Base-by-base conservation (phyloP, 2,888 invertebrate species). In the Eledone cirrhosa region DNA sequence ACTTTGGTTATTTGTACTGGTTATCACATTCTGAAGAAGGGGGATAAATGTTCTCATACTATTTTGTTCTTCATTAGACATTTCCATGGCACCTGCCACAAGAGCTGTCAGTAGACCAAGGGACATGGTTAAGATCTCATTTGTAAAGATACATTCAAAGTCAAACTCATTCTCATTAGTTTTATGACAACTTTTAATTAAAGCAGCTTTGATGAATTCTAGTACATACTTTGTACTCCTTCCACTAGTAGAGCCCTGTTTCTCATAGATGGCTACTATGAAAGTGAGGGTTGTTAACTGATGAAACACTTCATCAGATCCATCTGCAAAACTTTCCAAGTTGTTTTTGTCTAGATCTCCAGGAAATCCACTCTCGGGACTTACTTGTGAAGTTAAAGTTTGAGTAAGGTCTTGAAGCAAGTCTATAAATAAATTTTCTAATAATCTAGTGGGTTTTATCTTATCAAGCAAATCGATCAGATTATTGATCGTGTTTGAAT, bases 81-180 rank as follows among this genome's bases (percentile, higher is more conserved):
- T 78, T 88, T 89, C 81, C 13, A 85, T 77, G 11, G 86, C 87
- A 22, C 88, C 88, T 76, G 86, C 85, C 78, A 89, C 81, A 11
- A 89, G 80, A 41, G 89, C 87, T 11, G 89, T 88, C 63, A 90
- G 81, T 33, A 90, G 82, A 14, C 89, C 88, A 82, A 90, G 84
- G 0, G 90, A 88, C 89, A 90, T 88, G 63, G 87, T 86, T 33
- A 89, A 77, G 14, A 89, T 89, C 81, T 90, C 89, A 76, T 82
- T 85, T 79, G 88, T 88, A 85, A 89, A 89, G n/a, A 82, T 74
- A 8, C 82, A 84, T 22, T 84, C 82, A 65, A 81, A 77, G 2
- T 83, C 82, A 78, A 88, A 88, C 11, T 80, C 82, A 0, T 33
- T n/a, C 13, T 31, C 33, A 69, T 69, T 41, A 69, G 41, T 22